A percentile compares a stretch with the other conserved stretches of the same genome.
Conservation (phyloP, 2,797 vertebrate species). For the Nyctibius grandis region DNA sequence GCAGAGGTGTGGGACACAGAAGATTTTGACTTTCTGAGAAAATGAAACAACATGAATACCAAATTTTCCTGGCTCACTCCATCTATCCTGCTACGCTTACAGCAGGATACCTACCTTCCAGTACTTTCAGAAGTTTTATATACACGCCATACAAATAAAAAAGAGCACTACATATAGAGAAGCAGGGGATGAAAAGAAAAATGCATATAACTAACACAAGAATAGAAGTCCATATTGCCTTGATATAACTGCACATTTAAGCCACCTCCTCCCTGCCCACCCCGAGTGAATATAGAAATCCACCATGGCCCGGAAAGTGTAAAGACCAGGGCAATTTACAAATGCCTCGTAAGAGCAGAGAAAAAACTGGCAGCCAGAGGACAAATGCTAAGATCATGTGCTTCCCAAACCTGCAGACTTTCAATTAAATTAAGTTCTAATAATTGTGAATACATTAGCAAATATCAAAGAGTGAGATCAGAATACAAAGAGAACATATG, state of each 20-base stretch:
- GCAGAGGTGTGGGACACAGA: neutral
- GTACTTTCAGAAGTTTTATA: neutral
- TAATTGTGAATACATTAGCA: slow-evolving; percentile 38
- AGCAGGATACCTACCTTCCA: neutral
- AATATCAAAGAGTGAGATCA: slow-evolving; percentile 23
- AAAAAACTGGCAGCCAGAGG: neutral
- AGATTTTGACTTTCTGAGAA: neutral
- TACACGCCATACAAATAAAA: neutral
- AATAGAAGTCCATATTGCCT: neutral
- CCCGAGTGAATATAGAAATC: neutral
- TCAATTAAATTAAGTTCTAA: slow-evolving; percentile 40
- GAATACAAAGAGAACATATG: neutral
- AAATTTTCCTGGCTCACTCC: neutral
- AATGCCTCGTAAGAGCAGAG: neutral
- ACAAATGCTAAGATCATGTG: neutral
- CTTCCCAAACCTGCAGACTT: neutral
- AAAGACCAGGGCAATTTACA: neutral
- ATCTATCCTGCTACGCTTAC: neutral
- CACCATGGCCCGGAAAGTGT: neutral
- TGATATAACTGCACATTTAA: neutral
- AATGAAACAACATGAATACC: neutral
- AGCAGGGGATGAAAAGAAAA: neutral
- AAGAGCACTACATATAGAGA: neutral
- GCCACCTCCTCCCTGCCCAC: too few species aligned
- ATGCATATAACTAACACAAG: neutral